A percentile compares a stretch with the other conserved stretches of the same genome.
phyloP scores from a whole-genome alignment of 2,888 invertebrate genomes.

The Chesias legatella region DNA sequence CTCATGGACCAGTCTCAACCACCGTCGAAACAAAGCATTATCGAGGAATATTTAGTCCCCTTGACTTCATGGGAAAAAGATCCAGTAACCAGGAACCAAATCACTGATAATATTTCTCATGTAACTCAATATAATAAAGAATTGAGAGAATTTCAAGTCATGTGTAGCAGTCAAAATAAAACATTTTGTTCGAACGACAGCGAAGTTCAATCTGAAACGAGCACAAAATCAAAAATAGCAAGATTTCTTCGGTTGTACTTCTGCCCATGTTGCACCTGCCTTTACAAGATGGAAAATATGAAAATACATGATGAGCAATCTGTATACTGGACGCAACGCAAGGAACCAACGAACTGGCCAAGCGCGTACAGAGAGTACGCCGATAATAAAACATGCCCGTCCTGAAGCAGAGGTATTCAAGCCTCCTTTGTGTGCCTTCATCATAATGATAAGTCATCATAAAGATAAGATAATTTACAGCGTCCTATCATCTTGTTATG shows the following conservation, averaged over 20 bases:
- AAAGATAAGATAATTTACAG: no score
- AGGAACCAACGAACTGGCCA: conserved; percentile 6
- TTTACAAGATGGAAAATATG: conserved; percentile 63
- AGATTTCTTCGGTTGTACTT: conserved; percentile 67
- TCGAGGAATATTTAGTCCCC: conserved; percentile 77
- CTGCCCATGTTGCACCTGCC: conserved; percentile 69
- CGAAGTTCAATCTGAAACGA: conserved; percentile 38
- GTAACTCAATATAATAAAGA: conserved; percentile 18
- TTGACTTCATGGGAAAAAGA: conserved; percentile 79
- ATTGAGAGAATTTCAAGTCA: conserved; percentile 24
- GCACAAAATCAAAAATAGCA: conserved; percentile 58
- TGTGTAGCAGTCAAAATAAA: conserved; percentile 32
- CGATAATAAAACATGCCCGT: no score
- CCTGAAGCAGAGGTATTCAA: no score
- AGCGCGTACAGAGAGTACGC: no score
- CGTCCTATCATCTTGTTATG: no score
- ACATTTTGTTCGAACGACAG: conserved; percentile 39
- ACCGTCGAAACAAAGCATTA: conserved; percentile 57
- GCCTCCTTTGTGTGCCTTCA: no score
- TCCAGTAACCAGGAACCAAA: conserved; percentile 30
- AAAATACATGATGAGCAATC: conserved; percentile 35
- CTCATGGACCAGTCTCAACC: conserved; percentile 65
- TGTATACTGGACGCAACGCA: conserved; percentile 18
- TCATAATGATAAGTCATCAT: no score
- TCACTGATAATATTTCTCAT: conserved; percentile 27